These are phyloP conservation scores for Carterocephalus palaemon DNA, from an alignment of 2,888 invertebrate species.

Conservation along the genomic window DNA sequence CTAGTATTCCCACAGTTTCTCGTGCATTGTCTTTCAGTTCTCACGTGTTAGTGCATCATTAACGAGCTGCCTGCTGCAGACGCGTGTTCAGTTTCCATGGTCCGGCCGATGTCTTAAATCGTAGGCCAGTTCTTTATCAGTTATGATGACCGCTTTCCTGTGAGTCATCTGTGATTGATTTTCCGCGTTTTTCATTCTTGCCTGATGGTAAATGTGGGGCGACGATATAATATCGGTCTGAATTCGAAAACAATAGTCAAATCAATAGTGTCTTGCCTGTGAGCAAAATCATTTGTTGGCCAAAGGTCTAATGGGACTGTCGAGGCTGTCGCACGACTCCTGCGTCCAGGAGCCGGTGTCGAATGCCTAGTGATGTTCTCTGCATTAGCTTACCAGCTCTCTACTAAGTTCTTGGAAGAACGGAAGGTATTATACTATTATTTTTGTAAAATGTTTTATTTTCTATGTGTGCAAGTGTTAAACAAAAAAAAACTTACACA, in stretches of 20 bases:
- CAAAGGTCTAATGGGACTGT: conserved; percentile 43
- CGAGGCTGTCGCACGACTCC: conserved; percentile 42
- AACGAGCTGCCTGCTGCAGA: background rate
- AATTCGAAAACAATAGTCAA: background rate
- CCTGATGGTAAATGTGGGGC: conserved; percentile 23
- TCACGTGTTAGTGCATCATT: conserved; percentile 57
- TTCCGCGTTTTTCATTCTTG: conserved; percentile 41
- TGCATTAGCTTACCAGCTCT: conserved; percentile 65
- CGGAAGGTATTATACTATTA: conserved; percentile 47
- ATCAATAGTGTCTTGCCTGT: background rate
- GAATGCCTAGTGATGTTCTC: conserved; percentile 62
- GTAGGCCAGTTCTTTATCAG: conserved; percentile 36
- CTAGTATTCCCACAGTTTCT: conserved; percentile 73
- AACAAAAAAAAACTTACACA: no score
- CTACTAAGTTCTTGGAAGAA: conserved; percentile 65
- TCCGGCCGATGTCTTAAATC: conserved; percentile 34
- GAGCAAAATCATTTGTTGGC: conserved; percentile 4
- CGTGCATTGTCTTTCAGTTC: conserved; percentile 68
- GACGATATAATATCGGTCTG: background rate
- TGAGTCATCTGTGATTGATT: conserved; percentile 53
- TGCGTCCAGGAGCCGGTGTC: conserved; percentile 44
- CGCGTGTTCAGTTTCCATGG: conserved; percentile 8
- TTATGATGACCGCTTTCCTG: conserved; percentile 28
- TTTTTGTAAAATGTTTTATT: background rate
- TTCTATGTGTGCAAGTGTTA: no score